Base-by-base conservation (phyloP, 2,113 vertebrate genomes). In the Cacatua alba region DNA sequence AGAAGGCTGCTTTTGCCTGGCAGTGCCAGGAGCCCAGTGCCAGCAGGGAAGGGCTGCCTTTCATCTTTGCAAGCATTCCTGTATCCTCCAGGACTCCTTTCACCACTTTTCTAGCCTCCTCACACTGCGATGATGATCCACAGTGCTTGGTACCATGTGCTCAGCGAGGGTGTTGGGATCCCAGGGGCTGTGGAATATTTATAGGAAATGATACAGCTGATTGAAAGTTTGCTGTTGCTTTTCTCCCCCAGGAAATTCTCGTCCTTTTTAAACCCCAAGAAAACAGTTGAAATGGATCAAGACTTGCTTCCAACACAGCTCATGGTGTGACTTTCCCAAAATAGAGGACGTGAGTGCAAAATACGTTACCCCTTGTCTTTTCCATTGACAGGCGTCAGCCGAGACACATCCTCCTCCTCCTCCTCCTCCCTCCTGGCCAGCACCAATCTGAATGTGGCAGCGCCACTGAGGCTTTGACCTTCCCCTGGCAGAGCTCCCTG, bases 101-200 rank as follows among this genome's bases (percentile, higher is more conserved):
- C 43, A 11, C 59, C 31, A 2, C 39, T 53, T 35, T 48, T 11
- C 48, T 33, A 18, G 2, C n/a, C 48, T 23, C 7, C 3, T 37
- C 48, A 26, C n/a, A 0, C 52, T 9, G 28, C 55, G 59, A 11
- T 28, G 37, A 63, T 25, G 78, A 68, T 33, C 37, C 60, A 1
- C 48, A 10, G 69, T 6, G 43, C 82, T 59, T 1, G 0, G 7
- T 0, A 2, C 51, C 33, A 0, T 2, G 57, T 55, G 82, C 14
- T 87, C 86, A 48, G 69, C 0, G 0, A 39, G 69, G 48, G 11
- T 16, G 3, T 9, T 26, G 83, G 70, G 65, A 28, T 65, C 83
- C 84, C 62, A 70, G 93, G 55, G 93, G 71, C 84, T 59, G n/a
- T 16, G 51, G 67, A 91, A 43, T 88, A 75, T 88, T 75, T 68